Base-by-base conservation (phyloP, 2,888 invertebrate genomes). In the Lordiphosa andalusiaca region DNA sequence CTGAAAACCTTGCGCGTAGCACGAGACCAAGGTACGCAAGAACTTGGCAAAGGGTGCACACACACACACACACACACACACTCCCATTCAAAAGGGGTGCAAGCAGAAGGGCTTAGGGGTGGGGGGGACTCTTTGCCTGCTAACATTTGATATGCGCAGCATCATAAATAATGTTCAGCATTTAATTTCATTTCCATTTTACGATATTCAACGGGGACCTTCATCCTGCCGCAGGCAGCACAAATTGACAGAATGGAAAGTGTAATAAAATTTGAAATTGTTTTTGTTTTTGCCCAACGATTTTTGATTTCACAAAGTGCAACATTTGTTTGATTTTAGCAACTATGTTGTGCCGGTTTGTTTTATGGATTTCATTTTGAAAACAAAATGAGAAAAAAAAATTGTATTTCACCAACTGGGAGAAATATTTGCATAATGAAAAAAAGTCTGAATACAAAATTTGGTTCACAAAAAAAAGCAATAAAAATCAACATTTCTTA, bases 101-200 rank as follows among this genome's bases (percentile, higher is more conserved):
- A 53, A 48, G 30, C 30, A 30, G 10, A 30, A 10, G 30, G 30
- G 4, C 48, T 52, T 44, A 54, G 44, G 53, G 41, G 55, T 48
- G 38, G 7, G 23, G 36, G 48, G 35, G 42, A n/a, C n/a, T n/a
- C 33, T 49, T 36, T 21, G 49, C 37, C 56, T 60, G 51, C 54
- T 64, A 68, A 66, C 73, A 84, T 82, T 84, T 82, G 81, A 82
- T 82, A 82, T 82, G 84, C 81, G 54, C 76, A 78, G 68, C 82
- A 67, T 68, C 82, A 82, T 84, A 82, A 82, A 82, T 82, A 84
- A 82, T 82, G 81, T 82, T 84, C 81, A 78, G 69, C 81, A 72
- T 84, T 82, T 82, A 84, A 82, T 82, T 82, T 82, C 84, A 84
- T 84, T 84, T 81, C 84, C 84, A 84, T 84, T 81, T 81, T 78